Conservation (phyloP, 2,888 invertebrate species). For the Gisinianus flammeolus region DNA sequence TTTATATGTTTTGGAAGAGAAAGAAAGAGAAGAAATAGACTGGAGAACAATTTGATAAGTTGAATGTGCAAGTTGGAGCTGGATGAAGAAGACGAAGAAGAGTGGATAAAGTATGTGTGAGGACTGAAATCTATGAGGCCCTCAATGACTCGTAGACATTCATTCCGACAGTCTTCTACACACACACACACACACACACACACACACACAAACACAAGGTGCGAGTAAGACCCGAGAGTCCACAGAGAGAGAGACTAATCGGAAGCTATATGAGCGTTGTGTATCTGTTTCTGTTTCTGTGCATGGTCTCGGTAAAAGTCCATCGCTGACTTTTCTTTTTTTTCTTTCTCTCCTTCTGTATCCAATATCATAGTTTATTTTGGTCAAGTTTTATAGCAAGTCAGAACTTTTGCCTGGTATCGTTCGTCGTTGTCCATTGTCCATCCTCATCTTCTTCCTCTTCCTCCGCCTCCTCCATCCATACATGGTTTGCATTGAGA, state of each 20-base stretch:
- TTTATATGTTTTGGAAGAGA: too few relatives aligned
- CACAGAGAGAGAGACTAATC: too few relatives aligned
- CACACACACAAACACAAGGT: too few relatives aligned
- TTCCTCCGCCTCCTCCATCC: slow-evolving; percentile 3
- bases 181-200: too few relatives aligned
- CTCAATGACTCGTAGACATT: neutral
- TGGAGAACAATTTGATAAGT: too few relatives aligned
- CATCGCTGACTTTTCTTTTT: neutral
- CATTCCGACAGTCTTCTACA: neutral
- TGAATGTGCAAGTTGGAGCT: too few relatives aligned
- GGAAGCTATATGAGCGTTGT: too few relatives aligned
- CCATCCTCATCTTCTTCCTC: neutral
- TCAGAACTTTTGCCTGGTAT: neutral
- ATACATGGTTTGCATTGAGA: neutral
- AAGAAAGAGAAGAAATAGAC: too few relatives aligned
- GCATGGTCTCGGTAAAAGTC: neutral
- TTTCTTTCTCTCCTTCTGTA: neutral
- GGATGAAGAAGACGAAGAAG: neutral
- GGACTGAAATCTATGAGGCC: neutral
- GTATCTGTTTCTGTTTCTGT: too few relatives aligned
- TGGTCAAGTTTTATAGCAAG: neutral
- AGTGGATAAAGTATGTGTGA: neutral
- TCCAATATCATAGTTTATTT: neutral
- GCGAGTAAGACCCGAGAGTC: too few relatives aligned
- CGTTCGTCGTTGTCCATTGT: neutral